Evolutionary conservation across 2,113 vertebrate species (phyloP), one percentile per base, ranked within the genome.

Genomic region (Delphinapterus leucas): DNA sequence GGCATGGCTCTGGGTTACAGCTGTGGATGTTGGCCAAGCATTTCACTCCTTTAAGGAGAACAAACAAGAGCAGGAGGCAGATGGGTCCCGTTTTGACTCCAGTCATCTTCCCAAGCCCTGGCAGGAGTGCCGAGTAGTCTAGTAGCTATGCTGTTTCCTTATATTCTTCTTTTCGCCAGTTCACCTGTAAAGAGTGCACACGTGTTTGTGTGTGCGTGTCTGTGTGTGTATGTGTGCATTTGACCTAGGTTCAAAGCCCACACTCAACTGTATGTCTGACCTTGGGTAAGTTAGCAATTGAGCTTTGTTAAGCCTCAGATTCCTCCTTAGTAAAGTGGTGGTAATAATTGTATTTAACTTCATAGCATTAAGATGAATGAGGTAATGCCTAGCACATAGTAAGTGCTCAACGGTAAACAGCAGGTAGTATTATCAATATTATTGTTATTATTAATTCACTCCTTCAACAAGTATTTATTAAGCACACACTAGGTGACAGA

Each of bases 221-320:
- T 47, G 9, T 49, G 13, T 13, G 21, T 4, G 0, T 0, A 0
- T 5, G 20, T 44, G 2, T 31, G 4, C 49, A 11, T 85, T 44
- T 55, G 80, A 63, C 41, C 17, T 53, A 5, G 41, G 2, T 94
- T 93, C 49, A 77, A 3, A 58, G 63, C 76, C 41, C 65, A 67
- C 11, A 23, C 58, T 95, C 68, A 41, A 41, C 3, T 55, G 7
- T 33, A 58, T 79, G 21, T 61, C 68, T 88, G 36, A 61, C 21
- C 26, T 77, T n/a, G 68, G n/a, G 23, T 65, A 83, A 79, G 25
- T 86, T 41, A 84, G 68, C 58, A 44, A 11, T 55, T 85, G 76
- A 90, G 44, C 38, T 93, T 77, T 68, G 55, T 84, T 55, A 84
- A 90, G 41, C 23, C n/a, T 92, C 60, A 84, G 61, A 41, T 85